These are phyloP conservation scores for Nomada flava DNA, from an alignment of 2,888 invertebrate species.

Conservation along the genomic window DNA sequence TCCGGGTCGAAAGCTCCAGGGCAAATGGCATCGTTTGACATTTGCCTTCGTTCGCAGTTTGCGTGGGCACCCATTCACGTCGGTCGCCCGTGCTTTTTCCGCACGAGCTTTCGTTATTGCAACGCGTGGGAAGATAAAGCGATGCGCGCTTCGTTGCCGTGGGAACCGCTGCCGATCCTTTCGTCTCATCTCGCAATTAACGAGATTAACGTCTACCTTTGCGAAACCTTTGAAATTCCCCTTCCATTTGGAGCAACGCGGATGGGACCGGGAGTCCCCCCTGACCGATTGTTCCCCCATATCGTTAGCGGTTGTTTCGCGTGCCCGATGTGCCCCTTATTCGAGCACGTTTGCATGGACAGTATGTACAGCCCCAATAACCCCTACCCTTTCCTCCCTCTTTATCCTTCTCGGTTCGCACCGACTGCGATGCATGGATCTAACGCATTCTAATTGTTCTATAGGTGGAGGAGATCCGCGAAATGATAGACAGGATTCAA, in stretches of 20 bases:
- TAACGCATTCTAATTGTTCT: conserved; percentile 55
- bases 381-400: too few species aligned
- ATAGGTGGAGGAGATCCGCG: conserved; percentile 99
- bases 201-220: not conserved
- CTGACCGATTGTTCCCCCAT: too few species aligned
- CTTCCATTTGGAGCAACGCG: not conserved
- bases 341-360: too few species aligned
- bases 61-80: conserved; percentile 37
- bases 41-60: conserved; percentile 32
- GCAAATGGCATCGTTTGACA: conserved; percentile 28
- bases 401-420: too few species aligned
- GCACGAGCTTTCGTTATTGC: not conserved
- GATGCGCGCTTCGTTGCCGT: conserved; percentile 5
- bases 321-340: too few species aligned
- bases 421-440: not conserved
- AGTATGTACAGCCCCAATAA: too few species aligned
- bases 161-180: conserved; percentile 2
- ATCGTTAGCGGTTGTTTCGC: too few species aligned
- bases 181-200: not conserved
- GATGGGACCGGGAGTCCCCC: too few species aligned
- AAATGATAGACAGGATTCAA: conserved; percentile 99
- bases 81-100: conserved; percentile 1
- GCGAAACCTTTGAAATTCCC: not conserved
- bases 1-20: not conserved
- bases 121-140: conserved; percentile 23